A percentile compares a stretch with the other conserved stretches of the same genome.
These are phyloP conservation scores for Drosophila setosimentum DNA, from an alignment of 2,888 invertebrate genomes.

Conservation along the genomic window DNA sequence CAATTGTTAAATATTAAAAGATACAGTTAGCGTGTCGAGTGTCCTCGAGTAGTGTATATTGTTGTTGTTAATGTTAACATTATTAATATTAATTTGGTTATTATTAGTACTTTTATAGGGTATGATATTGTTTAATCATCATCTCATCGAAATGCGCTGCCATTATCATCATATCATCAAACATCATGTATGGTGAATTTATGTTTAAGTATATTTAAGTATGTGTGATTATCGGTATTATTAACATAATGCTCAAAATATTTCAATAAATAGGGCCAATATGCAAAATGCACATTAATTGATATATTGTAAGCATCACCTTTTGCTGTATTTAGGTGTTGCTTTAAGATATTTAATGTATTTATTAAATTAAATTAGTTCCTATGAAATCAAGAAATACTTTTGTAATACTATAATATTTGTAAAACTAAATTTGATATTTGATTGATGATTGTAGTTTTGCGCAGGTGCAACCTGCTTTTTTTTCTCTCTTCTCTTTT, in stretches of 20 bases:
- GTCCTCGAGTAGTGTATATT: background rate
- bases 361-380: background rate
- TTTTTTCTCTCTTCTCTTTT: conserved; percentile 1
- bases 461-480: conserved; percentile 6
- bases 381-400: background rate
- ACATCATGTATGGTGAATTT: conserved; percentile 35
- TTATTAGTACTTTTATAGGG: background rate
- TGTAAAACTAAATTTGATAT: background rate
- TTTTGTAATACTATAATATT: background rate
- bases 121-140: conserved; percentile 16
- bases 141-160: conserved; percentile 19
- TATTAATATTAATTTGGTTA: background rate
- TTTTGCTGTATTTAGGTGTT: background rate
- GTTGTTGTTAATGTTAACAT: background rate
- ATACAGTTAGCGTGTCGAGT: background rate
- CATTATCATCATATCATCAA: conserved; percentile 14
- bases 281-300: background rate
- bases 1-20: background rate
- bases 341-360: background rate
- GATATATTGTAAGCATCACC: background rate
- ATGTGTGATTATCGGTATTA: conserved; percentile 20
- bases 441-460: background rate
- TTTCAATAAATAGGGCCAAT: background rate
- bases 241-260: conserved; percentile 13
- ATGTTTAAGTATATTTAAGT: conserved; percentile 27